Evolutionary conservation across 2,888 invertebrate species (phyloP).

Genomic region (Criorhina ranunculi): DNA sequence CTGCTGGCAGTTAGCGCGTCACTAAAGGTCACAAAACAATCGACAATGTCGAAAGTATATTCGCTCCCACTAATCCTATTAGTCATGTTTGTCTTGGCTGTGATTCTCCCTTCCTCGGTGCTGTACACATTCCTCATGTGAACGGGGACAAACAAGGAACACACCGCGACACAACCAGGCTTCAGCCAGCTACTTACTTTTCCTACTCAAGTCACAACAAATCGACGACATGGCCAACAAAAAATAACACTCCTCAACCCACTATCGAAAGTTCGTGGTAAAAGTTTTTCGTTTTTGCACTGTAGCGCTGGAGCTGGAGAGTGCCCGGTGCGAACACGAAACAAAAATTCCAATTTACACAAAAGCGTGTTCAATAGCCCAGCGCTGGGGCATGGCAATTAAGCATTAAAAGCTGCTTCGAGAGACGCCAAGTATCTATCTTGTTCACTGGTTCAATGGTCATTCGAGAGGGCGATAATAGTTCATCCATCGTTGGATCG

Average conservation of each 20-base stretch:
- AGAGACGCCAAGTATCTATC: slow-evolving; percentile 65
- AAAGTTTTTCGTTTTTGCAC: slow-evolving; percentile 63
- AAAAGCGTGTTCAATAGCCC: slow-evolving; percentile 67
- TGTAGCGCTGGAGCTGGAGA: slow-evolving; percentile 1
- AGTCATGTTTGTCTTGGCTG: slow-evolving; percentile 58
- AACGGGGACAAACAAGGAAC: slow-evolving; percentile 72
- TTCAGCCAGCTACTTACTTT: slow-evolving; percentile 67
- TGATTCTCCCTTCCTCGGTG: slow-evolving; percentile 27
- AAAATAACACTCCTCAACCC: slow-evolving; percentile 66
- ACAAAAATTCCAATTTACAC: slow-evolving; percentile 76
- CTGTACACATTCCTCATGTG: slow-evolving; percentile 73
- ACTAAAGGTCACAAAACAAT: slow-evolving; percentile 72
- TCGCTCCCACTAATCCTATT: slow-evolving; percentile 68
- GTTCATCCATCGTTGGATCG: slow-evolving; percentile 73
- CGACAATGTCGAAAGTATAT: slow-evolving; percentile 70
- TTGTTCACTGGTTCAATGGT: slow-evolving; percentile 75
- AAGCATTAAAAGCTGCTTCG: slow-evolving; percentile 73
- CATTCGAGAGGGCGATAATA: slow-evolving; percentile 76
- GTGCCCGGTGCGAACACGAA: slow-evolving; percentile 73
- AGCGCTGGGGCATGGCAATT: slow-evolving; percentile 62
- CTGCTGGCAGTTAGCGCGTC: slow-evolving; percentile 71
- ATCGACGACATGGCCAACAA: slow-evolving; percentile 72
- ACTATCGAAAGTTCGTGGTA: slow-evolving; percentile 77
- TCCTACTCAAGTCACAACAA: slow-evolving; percentile 76
- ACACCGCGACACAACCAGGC: slow-evolving; percentile 36